Conservation (phyloP, 2,797 vertebrate genomes). For the Notoglanidium macrostoma region DNA sequence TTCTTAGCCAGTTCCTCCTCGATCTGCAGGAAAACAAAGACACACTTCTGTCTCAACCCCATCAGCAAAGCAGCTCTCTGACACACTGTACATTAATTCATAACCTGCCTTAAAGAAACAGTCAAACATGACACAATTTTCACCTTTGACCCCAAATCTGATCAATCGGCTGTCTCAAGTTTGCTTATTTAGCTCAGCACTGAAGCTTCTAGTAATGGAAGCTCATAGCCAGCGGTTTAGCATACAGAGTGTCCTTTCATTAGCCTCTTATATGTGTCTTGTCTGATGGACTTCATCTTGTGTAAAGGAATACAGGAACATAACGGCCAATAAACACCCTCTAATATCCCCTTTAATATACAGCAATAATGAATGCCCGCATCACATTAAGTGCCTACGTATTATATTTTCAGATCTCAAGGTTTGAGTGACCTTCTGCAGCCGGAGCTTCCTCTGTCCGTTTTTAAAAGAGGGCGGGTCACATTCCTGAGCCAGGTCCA, state of each 20-base stretch:
- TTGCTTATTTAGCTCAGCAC: neutral
- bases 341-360: neutral
- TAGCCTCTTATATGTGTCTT: neutral
- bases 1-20: constrained; percentile 87
- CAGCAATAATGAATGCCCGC: no score
- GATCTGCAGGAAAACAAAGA: constrained; percentile 73
- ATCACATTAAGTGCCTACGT: no score
- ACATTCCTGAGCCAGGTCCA: constrained; percentile 91
- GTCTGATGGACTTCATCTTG: neutral
- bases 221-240: neutral
- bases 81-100: neutral
- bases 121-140: neutral
- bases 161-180: neutral
- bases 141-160: neutral
- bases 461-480: constrained; percentile 92
- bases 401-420: neutral
- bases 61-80: neutral
- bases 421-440: constrained; percentile 77
- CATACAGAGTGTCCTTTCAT: neutral
- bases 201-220: neutral
- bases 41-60: neutral
- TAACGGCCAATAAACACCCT: neutral
- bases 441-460: constrained; percentile 82
- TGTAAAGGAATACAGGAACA: neutral
- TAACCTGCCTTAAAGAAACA: neutral